Evolutionary conservation across 92 coral and sea anemone species (phyloP).

Genomic region (Phenganax stokvisi): DNA sequence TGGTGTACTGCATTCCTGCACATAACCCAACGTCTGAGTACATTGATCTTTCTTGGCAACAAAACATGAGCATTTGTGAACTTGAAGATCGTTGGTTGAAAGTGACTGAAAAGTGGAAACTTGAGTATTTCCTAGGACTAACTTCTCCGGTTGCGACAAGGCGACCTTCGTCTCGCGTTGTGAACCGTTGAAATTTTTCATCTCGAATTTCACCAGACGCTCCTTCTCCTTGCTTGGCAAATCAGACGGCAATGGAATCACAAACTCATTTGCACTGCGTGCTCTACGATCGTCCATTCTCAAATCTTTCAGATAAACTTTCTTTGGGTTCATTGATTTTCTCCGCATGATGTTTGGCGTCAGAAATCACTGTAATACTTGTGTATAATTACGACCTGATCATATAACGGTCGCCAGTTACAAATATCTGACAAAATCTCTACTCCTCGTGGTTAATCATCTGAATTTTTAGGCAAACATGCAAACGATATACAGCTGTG

Average conservation of each 20-base stretch:
- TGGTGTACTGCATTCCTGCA: constrained; percentile 24
- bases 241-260: neutral
- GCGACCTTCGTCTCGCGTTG: constrained; percentile 8
- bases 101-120: constrained; percentile 15
- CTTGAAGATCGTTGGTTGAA: neutral
- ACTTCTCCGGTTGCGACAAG: neutral
- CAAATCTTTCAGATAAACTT: neutral
- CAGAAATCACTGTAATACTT: neutral
- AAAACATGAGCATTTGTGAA: constrained; percentile 23
- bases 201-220: constrained; percentile 23
- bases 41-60: constrained; percentile 26
- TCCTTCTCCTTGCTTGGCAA: neutral
- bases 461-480: neutral
- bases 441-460: neutral
- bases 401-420: neutral
- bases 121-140: neutral
- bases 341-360: constrained; percentile 28
- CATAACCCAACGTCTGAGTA: constrained; percentile 23
- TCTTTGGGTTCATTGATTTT: constrained; percentile 32
- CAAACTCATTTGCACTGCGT: neutral
- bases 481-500: neutral
- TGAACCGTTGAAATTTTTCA: constrained; percentile 37
- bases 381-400: neutral
- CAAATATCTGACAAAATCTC: neutral
- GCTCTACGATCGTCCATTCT: neutral